A percentile compares a stretch with the other conserved stretches of the same genome.
Evolutionary conservation across 2,113 vertebrate genomes (phyloP).

Genomic region (Clupea harengus): DNA sequence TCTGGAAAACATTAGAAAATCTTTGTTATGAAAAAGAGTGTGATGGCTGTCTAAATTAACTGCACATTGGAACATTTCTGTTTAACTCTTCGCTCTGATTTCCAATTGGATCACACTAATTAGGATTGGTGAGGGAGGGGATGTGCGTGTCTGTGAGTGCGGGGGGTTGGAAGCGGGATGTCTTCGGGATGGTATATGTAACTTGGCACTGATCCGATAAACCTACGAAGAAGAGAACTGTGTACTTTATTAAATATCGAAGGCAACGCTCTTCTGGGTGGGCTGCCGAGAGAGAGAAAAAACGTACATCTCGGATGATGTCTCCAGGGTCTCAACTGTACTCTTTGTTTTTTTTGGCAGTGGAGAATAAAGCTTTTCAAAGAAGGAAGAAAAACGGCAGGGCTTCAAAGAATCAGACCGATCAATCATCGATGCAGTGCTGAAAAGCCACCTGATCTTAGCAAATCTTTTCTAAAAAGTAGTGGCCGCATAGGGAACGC

Average conservation of each 20-base stretch:
- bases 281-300: slow-evolving; percentile 40
- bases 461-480: slow-evolving; percentile 20
- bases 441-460: slow-evolving; percentile 34
- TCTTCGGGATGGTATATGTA: slow-evolving; percentile 26
- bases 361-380: background rate
- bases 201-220: slow-evolving; percentile 22
- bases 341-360: slow-evolving; percentile 33
- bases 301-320: slow-evolving; percentile 49
- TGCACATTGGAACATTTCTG: slow-evolving; percentile 58
- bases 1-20: slow-evolving; percentile 72
- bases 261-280: slow-evolving; percentile 66
- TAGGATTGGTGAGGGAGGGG: slow-evolving; percentile 50
- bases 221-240: slow-evolving; percentile 45
- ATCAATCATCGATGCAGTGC: slow-evolving; percentile 31
- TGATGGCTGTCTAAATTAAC: slow-evolving; percentile 60
- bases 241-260: slow-evolving; percentile 55
- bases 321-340: slow-evolving; percentile 52
- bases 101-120: slow-evolving; percentile 52
- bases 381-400: slow-evolving; percentile 9
- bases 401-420: slow-evolving; percentile 40
- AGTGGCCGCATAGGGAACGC: slow-evolving; percentile 6
- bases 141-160: slow-evolving; percentile 28
- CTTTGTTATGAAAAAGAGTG: slow-evolving; percentile 70
- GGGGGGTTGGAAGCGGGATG: slow-evolving; percentile 20
- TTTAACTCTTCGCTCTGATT: slow-evolving; percentile 55